These are phyloP conservation scores for Forbesichthys agassizii DNA, from an alignment of 2,113 vertebrate species.

Conservation along the genomic window DNA sequence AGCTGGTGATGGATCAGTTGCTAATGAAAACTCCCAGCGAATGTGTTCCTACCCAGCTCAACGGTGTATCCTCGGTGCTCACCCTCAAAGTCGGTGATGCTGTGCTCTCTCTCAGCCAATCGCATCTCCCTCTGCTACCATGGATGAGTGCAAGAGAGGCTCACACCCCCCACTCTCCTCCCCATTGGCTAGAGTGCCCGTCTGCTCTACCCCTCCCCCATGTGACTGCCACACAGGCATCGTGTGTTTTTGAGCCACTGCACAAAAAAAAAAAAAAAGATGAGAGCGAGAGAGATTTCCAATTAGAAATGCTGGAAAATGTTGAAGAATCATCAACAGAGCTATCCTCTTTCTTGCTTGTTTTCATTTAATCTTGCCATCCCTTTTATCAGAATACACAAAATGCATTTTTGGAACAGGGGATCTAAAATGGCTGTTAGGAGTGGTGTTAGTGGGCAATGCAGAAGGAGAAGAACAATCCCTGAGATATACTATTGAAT, in stretches of 20 bases:
- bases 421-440: conserved; percentile 73
- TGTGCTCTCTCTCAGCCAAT: conserved; percentile 64
- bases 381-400: conserved; percentile 8
- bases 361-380: background rate
- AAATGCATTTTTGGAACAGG: conserved; percentile 23
- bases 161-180: conserved; percentile 32
- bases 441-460: conserved; percentile 37
- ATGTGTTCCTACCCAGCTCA: conserved; percentile 65
- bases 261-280: conserved; percentile 36
- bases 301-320: conserved; percentile 32
- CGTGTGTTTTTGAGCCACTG: conserved; percentile 51
- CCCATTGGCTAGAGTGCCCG: conserved; percentile 43
- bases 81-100: conserved; percentile 68
- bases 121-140: conserved; percentile 43
- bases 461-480: conserved; percentile 30
- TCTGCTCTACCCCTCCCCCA: conserved; percentile 72
- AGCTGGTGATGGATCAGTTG: conserved; percentile 59
- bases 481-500: conserved; percentile 25
- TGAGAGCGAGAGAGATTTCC: conserved; percentile 53
- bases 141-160: conserved; percentile 66
- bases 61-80: conserved; percentile 56
- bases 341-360: background rate
- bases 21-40: conserved; percentile 58
- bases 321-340: conserved; percentile 17
- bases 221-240: conserved; percentile 63